Evolutionary conservation across 2,797 vertebrate species (phyloP).

Genomic region (Enteromius treurensis): DNA sequence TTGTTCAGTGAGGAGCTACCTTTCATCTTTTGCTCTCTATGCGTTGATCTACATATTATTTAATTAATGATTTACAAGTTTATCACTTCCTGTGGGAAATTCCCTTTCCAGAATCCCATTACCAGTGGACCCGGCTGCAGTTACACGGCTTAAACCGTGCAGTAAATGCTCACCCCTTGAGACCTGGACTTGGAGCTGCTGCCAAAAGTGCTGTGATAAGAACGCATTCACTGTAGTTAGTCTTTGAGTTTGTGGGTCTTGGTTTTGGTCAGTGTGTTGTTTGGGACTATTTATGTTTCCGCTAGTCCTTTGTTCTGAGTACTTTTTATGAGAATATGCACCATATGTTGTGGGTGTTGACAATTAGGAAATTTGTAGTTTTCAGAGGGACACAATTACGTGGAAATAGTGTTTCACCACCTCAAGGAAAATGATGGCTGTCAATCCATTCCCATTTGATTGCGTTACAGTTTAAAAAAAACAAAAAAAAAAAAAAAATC

Average conservation of each 20-base stretch:
- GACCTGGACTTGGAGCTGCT: background rate
- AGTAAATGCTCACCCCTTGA: conserved; percentile 9
- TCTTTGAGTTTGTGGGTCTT: conserved; percentile 6
- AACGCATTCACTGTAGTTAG: conserved; percentile 7
- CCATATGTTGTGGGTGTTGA: background rate
- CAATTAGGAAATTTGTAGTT: background rate
- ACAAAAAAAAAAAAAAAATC: background rate
- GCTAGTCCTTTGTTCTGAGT: background rate
- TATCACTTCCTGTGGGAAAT: conserved; percentile 51
- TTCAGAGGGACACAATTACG: background rate
- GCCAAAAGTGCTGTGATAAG: conserved; percentile 1
- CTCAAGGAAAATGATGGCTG: background rate
- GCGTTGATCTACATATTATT: conserved; percentile 41
- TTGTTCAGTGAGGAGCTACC: conserved; percentile 5
- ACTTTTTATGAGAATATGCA: background rate
- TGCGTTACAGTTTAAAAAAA: background rate
- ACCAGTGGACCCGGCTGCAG: conserved; percentile 11
- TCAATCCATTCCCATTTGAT: background rate
- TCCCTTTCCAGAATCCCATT: conserved; percentile 47
- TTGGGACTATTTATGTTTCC: background rate
- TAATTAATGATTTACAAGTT: conserved; percentile 55
- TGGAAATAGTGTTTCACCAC: background rate
- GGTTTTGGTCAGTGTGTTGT: background rate
- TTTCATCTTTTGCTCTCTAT: conserved; percentile 46
- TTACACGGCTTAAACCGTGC: conserved; percentile 19